Conservation (phyloP, 2,888 invertebrate genomes). For the Lypha dubia region DNA sequence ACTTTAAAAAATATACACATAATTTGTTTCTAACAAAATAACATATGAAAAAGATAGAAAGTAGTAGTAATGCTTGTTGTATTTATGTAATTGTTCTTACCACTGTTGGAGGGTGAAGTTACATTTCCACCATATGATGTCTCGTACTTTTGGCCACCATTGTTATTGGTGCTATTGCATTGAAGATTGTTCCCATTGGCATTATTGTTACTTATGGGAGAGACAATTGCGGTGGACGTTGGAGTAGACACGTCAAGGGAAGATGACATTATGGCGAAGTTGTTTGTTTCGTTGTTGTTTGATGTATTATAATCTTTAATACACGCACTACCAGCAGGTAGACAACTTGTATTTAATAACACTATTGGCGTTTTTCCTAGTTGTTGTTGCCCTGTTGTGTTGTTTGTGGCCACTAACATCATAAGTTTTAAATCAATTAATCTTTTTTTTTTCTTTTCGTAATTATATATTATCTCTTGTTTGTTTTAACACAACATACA, state of each 20-base stretch:
- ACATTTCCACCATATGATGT: conserved; percentile 44
- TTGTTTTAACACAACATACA: neutral
- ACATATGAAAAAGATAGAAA: neutral
- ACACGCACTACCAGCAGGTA: conserved; percentile 34
- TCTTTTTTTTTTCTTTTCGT: neutral
- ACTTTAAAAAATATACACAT: too few species aligned
- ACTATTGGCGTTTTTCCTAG: conserved; percentile 39
- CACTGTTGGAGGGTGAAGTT: conserved; percentile 55
- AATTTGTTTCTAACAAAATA: neutral
- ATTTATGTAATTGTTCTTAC: conserved; percentile 35
- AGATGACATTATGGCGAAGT: conserved; percentile 57
- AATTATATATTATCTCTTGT: neutral
- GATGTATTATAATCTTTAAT: conserved; percentile 7
- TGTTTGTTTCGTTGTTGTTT: conserved; percentile 30
- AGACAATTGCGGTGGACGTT: conserved; percentile 22
- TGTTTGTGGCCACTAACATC: conserved; percentile 44
- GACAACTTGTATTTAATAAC: conserved; percentile 32
- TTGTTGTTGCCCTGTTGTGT: conserved; percentile 34
- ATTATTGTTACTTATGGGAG: conserved; percentile 31
- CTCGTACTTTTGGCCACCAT: conserved; percentile 45
- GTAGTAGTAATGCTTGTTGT: too few species aligned
- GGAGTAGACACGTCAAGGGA: conserved; percentile 47
- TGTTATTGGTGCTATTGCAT: conserved; percentile 48
- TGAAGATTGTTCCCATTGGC: conserved; percentile 38
- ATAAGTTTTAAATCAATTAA: conserved; percentile 16